Evolutionary conservation across 2,888 invertebrate species (phyloP), one percentile per base, ranked within the genome.

Genomic region (Argyra leucocephala): DNA sequence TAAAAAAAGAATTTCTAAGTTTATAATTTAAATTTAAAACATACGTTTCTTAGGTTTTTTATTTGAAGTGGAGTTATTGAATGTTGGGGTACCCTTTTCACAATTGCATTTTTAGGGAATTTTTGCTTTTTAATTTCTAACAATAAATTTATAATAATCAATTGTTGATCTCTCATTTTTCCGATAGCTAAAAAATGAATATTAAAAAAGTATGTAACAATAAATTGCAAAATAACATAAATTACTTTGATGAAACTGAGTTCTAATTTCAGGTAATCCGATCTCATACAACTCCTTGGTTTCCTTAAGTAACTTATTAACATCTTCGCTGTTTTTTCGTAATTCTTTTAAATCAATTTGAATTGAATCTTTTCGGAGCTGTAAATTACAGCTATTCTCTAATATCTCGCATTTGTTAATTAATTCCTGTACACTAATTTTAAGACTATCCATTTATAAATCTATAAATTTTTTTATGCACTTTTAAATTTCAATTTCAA

Each of bases 381-480:
- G 69, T n/a, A 75, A 63, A 1, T 70, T 66, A 36, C 73, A 70
- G 22, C 71, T 72, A 10, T 71, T 65, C 37, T 74, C 71, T 18
- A 74, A 67, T 6, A 69, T 64, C 1, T 66, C 58, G 1, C 74
- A 70, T 69, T 70, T 71, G 6, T 64, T 58, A 7, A 64, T 60
- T 1, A 24, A 21, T 23, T 24, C 58, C 10, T 68, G 63, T 0
- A 65, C 22, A 48, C 66, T 68, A 58, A 37, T 22, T 22, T 66
- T 59, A 1, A 65, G 15, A 12, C 63, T 21, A 57, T 69, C 65
- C 69, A 69, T 69, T n/a, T n/a, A n/a, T n/a, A n/a, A n/a, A n/a
- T n/a, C n/a, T n/a, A n/a, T n/a, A n/a, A n/a, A n/a, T n/a, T n/a
- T n/a, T n/a, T n/a, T n/a, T n/a, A n/a, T n/a, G n/a, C n/a, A n/a